Conservation (phyloP, 2,888 invertebrate species). For the Lochmaea crataegi region DNA sequence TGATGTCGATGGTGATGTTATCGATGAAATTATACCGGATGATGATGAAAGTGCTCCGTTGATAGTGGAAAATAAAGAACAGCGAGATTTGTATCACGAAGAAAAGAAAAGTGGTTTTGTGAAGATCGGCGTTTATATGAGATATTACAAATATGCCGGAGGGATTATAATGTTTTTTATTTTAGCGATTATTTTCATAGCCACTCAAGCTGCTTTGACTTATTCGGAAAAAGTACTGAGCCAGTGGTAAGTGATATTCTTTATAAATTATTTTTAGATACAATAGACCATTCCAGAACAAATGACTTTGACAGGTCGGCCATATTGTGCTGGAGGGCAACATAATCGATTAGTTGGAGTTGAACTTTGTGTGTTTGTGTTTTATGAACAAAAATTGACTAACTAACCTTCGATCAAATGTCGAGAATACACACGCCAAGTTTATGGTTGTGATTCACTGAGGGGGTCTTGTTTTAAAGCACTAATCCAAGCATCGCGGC, state of each 20-base stretch:
- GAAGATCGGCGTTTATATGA: slow-evolving; percentile 52
- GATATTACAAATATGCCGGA: slow-evolving; percentile 56
- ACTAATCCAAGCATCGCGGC: too few species aligned
- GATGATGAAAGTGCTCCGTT: slow-evolving; percentile 35
- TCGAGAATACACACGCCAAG: too few species aligned
- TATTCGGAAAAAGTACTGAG: slow-evolving; percentile 54
- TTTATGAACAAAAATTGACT: too few species aligned
- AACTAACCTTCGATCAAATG: too few species aligned
- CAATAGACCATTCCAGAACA: too few species aligned
- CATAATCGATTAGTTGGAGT: too few species aligned
- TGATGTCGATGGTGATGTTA: slow-evolving; percentile 40
- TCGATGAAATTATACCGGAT: slow-evolving; percentile 34
- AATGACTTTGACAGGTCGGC: too few species aligned
- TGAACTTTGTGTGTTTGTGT: too few species aligned
- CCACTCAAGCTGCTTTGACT: slow-evolving; percentile 50
- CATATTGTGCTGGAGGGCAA: too few species aligned
- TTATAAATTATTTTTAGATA: not conserved
- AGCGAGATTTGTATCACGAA: slow-evolving; percentile 53
- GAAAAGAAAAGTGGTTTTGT: slow-evolving; percentile 55
- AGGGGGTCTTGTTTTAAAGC: too few species aligned
- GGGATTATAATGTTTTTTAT: slow-evolving; percentile 53
- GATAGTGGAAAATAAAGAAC: slow-evolving; percentile 26
- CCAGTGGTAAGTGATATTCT: slow-evolving; percentile 51
- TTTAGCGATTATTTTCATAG: slow-evolving; percentile 49
- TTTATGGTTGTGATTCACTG: too few species aligned